These are phyloP conservation scores for Keiferia lycopersicella DNA, from an alignment of 2,888 invertebrate genomes.

Conservation along the genomic window DNA sequence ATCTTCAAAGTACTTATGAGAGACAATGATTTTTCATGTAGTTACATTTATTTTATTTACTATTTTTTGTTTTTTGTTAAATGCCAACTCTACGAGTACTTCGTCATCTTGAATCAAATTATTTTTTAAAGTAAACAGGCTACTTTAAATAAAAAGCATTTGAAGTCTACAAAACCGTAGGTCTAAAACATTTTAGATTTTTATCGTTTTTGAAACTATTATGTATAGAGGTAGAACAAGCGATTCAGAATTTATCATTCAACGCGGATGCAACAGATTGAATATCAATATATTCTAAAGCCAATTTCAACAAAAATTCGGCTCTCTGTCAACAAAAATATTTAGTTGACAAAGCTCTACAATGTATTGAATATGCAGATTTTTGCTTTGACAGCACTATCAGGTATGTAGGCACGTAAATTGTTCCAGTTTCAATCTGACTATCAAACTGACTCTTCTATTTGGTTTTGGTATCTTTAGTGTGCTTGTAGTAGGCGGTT, in stretches of 20 bases:
- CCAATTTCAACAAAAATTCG: background rate
- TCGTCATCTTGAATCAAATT: too few species aligned
- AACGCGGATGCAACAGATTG: background rate
- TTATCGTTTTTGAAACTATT: too few species aligned
- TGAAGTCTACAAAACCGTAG: too few species aligned
- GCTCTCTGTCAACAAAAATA: background rate
- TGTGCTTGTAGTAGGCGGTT: too few species aligned
- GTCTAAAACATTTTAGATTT: too few species aligned
- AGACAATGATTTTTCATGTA: conserved; percentile 31
- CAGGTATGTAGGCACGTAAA: conserved; percentile 34
- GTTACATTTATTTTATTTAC: background rate
- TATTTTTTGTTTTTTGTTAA: too few species aligned
- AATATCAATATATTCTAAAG: background rate
- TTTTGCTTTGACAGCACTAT: background rate
- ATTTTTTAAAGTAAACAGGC: too few species aligned
- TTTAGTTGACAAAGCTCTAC: background rate
- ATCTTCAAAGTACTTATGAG: conserved; percentile 35
- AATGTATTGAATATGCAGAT: background rate
- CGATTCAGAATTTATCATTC: background rate
- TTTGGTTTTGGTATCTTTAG: background rate
- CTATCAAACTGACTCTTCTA: background rate
- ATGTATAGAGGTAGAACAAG: too few species aligned
- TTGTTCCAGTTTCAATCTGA: background rate
- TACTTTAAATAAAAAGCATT: too few species aligned
- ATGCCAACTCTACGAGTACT: too few species aligned